phyloP scores from a whole-genome alignment of 2,888 invertebrate genomes.

The Drosophila quinaria region DNA sequence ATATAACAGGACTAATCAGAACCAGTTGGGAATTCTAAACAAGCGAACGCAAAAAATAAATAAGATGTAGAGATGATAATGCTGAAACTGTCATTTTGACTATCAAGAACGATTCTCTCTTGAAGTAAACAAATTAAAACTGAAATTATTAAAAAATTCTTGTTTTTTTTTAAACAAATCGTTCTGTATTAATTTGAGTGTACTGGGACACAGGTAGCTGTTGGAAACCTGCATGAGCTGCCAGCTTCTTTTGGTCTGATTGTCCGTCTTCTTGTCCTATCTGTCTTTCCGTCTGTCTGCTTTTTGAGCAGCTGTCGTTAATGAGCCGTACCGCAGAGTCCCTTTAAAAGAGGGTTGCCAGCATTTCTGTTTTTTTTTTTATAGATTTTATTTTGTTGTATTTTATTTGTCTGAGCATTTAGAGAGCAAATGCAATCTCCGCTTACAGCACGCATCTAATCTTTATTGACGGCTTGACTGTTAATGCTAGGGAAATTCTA shows the following conservation, averaged over 20 bases:
- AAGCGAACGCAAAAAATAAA: too few relatives aligned
- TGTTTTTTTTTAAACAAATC: too few relatives aligned
- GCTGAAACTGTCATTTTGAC: too few relatives aligned
- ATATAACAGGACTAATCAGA: too few relatives aligned
- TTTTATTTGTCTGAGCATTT: constrained; percentile 38
- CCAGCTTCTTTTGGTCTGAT: constrained; percentile 20
- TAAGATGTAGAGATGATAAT: too few relatives aligned
- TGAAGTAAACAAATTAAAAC: too few relatives aligned
- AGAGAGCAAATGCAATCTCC: constrained; percentile 71
- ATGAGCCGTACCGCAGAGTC: constrained; percentile 60
- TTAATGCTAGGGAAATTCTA: constrained; percentile 61
- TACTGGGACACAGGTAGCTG: constrained; percentile 42
- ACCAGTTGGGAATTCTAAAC: too few relatives aligned
- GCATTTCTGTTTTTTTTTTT: constrained; percentile 19
- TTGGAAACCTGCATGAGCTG: constrained; percentile 45
- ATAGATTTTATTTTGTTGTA: constrained; percentile 1
- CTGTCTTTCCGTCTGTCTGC: constrained; percentile 15
- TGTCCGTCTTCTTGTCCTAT: constrained; percentile 14
- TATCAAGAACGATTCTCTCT: too few relatives aligned
- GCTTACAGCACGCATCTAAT: constrained; percentile 65
- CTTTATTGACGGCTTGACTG: constrained; percentile 68
- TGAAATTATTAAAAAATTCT: too few relatives aligned
- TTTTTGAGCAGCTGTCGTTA: constrained; percentile 77
- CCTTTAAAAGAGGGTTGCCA: constrained; percentile 23
- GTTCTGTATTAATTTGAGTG: too few relatives aligned